These are phyloP conservation scores for Sterrhoptilus dennistouni DNA, from an alignment of 2,113 vertebrate genomes.

Conservation along the genomic window DNA sequence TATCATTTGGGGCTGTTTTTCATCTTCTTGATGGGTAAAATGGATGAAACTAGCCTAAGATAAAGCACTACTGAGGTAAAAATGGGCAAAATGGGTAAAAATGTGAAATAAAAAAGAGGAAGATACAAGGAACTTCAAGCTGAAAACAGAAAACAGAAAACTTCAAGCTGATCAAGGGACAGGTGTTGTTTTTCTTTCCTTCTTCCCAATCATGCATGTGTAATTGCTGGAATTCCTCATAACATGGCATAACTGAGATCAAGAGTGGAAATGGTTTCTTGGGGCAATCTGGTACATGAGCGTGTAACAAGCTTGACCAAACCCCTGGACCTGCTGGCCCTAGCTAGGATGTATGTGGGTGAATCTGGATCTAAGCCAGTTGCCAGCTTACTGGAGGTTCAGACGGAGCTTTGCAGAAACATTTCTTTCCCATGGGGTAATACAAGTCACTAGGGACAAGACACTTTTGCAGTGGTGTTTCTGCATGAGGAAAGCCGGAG, in stretches of 20 bases:
- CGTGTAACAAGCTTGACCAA: not conserved
- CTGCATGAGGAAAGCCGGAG: not conserved
- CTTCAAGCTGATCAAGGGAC: not conserved
- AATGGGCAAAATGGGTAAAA: not conserved
- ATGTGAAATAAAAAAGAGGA: not conserved
- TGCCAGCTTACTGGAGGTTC: not conserved
- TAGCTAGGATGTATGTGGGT: not conserved
- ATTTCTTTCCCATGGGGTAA: not conserved
- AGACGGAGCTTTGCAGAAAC: not conserved
- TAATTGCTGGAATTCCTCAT: not conserved
- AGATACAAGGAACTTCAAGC: not conserved
- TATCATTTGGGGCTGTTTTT: not conserved
- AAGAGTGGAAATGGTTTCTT: not conserved
- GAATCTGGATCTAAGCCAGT: not conserved
- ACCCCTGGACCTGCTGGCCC: not conserved
- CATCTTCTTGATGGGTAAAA: not conserved
- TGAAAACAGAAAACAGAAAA: not conserved
- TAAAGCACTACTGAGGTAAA: not conserved
- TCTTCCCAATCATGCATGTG: not conserved
- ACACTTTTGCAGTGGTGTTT: not conserved
- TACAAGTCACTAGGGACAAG: too few species aligned
- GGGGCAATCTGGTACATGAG: not conserved
- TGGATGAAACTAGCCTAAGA: not conserved
- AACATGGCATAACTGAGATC: not conserved
- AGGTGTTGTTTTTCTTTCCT: accelerated